Base-by-base conservation (phyloP, 1,140 invertebrate species). In the Drosophila sp. region DNA sequence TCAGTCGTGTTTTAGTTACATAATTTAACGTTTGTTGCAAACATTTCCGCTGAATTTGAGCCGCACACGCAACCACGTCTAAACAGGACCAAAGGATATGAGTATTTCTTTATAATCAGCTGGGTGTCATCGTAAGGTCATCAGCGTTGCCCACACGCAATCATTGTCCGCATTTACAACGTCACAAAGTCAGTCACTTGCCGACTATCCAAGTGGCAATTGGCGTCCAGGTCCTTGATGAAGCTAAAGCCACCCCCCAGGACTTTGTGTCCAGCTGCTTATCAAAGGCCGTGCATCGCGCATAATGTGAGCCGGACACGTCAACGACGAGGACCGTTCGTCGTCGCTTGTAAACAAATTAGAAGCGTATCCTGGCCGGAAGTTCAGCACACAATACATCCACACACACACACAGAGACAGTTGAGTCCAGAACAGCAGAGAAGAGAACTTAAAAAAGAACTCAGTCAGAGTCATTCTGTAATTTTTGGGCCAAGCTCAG, bases 121-220 rank as follows among this genome's bases (percentile, higher is more conserved):
- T 84, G 74, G 82, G 89, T 90, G 89, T 90, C 89, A 90, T 90
- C 89, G 79, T 90, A 90, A 90, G 89, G 89, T 89, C 89, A 90
- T 90, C 89, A 73, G 77, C 71, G 50, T 51, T 56, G 41, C 27
- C 27, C 69, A 25, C 51, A 76, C 75, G 58, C 50, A 74, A 69
- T 58, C 58, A 59, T 11, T 36, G 43, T 2, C 27, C 21, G 14
- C 43, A 48, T 53, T 70, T 18, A 62, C 57, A 61, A 69, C 69
- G 70, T 72, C 76, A 56, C 40, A 76, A 80, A 87, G 82, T 79
- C 80, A 79, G 29, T 53, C 50, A 53, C 50, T 53, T 53, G 50
- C 50, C 46, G 25, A 29, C 41, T 13, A 13, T 11, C 32, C 50
- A 46, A 29, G 18, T 32, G 18, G 50, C 8, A 58, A 27, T 27